Conservation (phyloP, 1,140 invertebrate genomes). For the Homalodisca vitripennis region DNA sequence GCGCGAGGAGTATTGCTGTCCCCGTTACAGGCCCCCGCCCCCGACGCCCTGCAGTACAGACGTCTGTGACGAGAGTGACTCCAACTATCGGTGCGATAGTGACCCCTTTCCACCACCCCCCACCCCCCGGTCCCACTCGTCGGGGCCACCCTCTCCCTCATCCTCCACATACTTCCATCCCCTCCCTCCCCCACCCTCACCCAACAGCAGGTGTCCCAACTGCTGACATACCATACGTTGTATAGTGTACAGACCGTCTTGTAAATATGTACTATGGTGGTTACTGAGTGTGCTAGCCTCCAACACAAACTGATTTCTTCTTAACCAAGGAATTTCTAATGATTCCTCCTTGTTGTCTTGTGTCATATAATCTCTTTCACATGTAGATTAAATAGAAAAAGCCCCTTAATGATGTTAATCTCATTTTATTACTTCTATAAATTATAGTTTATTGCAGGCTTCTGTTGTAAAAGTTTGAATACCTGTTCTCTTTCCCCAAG, state of each 20-base stretch:
- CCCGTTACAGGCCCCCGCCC: constrained; percentile 88
- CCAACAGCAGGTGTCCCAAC: constrained; percentile 40
- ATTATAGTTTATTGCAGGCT: too few relatives aligned
- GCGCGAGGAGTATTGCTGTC: constrained; percentile 50
- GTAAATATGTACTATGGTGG: too few relatives aligned
- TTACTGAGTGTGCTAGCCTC: too few relatives aligned
- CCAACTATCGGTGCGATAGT: constrained; percentile 64
- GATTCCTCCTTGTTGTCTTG: too few relatives aligned
- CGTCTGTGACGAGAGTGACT: constrained; percentile 86
- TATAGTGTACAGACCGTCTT: constrained; percentile 9
- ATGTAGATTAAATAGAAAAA: too few relatives aligned
- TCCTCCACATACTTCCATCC: constrained; percentile 73
- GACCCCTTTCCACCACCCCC: constrained; percentile 81
- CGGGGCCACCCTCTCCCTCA: constrained; percentile 75
- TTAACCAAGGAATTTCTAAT: too few relatives aligned
- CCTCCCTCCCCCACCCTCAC: constrained; percentile 69
- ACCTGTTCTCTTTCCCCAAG: too few relatives aligned
- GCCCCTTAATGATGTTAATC: too few relatives aligned
- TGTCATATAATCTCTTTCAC: too few relatives aligned
- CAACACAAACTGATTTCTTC: too few relatives aligned
- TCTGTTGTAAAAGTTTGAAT: too few relatives aligned
- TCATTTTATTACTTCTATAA: too few relatives aligned
- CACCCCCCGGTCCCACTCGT: constrained; percentile 75
- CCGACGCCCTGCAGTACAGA: constrained; percentile 93
- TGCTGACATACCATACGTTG: constrained; percentile 10